Evolutionary conservation across 2,888 invertebrate species (phyloP), one percentile per base, ranked within the genome.

Genomic region (Drosophila cyrtoloma): DNA sequence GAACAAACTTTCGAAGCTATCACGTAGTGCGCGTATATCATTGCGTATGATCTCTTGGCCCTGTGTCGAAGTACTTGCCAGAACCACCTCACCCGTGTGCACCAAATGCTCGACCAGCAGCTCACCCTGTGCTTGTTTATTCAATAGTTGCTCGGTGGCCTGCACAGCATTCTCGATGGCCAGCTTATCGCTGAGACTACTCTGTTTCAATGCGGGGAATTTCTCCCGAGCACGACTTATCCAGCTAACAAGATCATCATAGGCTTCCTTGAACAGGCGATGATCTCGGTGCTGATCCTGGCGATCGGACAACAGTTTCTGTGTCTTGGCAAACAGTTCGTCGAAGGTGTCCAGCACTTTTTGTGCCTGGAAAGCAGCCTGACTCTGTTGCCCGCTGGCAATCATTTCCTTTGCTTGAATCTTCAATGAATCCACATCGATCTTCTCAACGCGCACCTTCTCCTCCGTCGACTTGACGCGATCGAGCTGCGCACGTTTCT

Each of bases 111-210:
- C 98, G 10, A 98, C 95, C 59, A 98, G 94, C 0, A 98, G 94
- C 92, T 98, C 97, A 5, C 98, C 98, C 94, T 98, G 98, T 9
- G 97, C 97, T 93, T 97, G 97, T 91, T 98, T 98, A 87, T 98
- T 98, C 35, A 98, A 94, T 39, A 98, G 93, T 63, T 96, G 96
- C 87, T 98, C 97, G 52, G 98, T 95, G n/a, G 97, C 97, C 33
- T 96, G 96, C 0, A 97, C 97, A 9, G 97, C 97, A 90, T 97
- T 97, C 92, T 98, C 98, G 78, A 98, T 96, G 0, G 98, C 97
- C 68, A 98, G 92, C 93, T 98, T 97, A 87, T 98, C 98, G 82
- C 97, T 96, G 0, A 98, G 93, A 5, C 97, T 96, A 84, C 97
- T 95, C 71, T 97, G 97, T 92, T 97, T 97, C 73, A 97, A 94